Base-by-base conservation (phyloP, 2,113 vertebrate species). In the Amazona guildingii region DNA sequence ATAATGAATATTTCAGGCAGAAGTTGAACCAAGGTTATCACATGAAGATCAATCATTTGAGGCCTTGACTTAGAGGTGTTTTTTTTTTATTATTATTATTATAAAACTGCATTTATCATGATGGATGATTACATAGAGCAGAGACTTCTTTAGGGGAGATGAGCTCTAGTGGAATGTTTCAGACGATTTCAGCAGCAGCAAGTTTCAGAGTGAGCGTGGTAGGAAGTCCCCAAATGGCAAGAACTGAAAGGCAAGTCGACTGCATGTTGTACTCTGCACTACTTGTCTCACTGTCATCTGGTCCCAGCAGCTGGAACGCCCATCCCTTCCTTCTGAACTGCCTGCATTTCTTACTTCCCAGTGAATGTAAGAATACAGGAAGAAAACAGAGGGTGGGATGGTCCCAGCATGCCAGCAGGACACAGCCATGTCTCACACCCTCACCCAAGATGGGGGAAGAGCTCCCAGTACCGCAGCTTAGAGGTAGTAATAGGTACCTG, bases 31-130 rank as follows among this genome's bases (percentile, higher is more conserved):
- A 81, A 52, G 25, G 15, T 86, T 94, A 79, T 72, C 57, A 33
- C 25, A 29, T 63, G 76, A 75, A 84, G 76, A 76, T 93, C 95
- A 76, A 69, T 68, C 64, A 39, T 75, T 86, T 59, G 74, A 55
- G 76, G 18, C 39, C 55, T 78, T 61, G 61, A 69, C 61, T 18
- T 16, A 70, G 17, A 66, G 24, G 17, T 57, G 27, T 6, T 9
- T 35, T 35, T 21, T 57, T 21, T 31, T 57, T 12, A 33, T 33
- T 21, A 55, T 33, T 21, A 57, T 57, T 75, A 31, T 86, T 55
- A 74, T 74, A 64, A 72, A 46, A 21, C 14, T 52, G 13, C 48
- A 20, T 83, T 81, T 92, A 25, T 86, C 0, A 0, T 48, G 68
- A 68, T 70, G 67, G 35, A 80, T 89, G 52, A 57, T 85, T 90